A percentile compares a stretch with the other conserved stretches of the same genome.
Conservation (phyloP, 2,888 invertebrate species). For the Oligia fasciuncula region DNA sequence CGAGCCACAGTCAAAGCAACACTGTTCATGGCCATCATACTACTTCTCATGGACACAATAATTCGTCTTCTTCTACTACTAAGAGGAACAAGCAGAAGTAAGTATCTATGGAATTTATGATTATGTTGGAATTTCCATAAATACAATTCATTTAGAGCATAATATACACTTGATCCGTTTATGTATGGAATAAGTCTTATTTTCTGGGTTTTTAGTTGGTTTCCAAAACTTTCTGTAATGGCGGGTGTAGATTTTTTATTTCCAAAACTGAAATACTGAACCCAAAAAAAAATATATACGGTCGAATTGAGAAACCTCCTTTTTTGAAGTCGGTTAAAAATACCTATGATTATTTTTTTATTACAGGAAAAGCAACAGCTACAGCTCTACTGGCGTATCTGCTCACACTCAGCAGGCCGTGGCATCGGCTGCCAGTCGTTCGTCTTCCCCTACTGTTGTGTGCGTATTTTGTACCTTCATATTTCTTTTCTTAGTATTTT, state of each 20-base stretch:
- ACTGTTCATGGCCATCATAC: constrained; percentile 80
- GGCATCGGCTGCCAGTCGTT: constrained; percentile 81
- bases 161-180: neutral
- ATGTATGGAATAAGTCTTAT: neutral
- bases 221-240: neutral
- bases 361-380: constrained; percentile 83
- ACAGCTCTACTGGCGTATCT: constrained; percentile 74
- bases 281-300: too few relatives aligned
- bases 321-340: too few relatives aligned
- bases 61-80: constrained; percentile 80
- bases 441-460: constrained; percentile 87
- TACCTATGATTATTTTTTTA: neutral
- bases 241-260: neutral
- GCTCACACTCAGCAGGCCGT: constrained; percentile 79
- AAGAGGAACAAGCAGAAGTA: constrained; percentile 87
- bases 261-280: neutral
- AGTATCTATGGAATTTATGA: constrained; percentile 54
- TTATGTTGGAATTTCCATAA: neutral
- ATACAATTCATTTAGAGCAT: neutral
- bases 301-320: too few relatives aligned
- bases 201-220: neutral
- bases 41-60: constrained; percentile 77
- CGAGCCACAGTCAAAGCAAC: constrained; percentile 76
- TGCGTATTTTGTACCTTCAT: constrained; percentile 67
- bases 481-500: neutral